Conservation (phyloP, 2,113 vertebrate genomes). For the Osmerus mordax region DNA sequence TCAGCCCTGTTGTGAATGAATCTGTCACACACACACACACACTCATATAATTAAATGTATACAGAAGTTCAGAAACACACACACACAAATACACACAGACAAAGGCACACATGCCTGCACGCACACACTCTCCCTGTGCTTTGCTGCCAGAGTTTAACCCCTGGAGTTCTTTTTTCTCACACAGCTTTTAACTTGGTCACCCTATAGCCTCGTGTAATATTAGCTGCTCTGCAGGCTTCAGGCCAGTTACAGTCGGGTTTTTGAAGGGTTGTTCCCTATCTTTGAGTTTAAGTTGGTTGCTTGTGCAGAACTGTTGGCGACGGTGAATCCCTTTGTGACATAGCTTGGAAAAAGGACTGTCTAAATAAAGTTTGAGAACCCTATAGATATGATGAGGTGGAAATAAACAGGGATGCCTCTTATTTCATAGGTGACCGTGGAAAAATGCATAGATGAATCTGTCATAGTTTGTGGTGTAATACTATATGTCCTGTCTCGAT, state of each 20-base stretch:
- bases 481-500: no score
- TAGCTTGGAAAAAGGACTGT: no score
- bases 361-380: no score
- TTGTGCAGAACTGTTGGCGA: no score
- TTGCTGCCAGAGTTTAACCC: neutral
- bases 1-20: neutral
- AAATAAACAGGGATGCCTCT: no score
- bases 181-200: neutral
- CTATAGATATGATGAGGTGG: no score
- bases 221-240: neutral
- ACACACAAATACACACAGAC: neutral
- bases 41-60: neutral
- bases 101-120: neutral
- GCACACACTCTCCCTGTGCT: neutral
- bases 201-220: neutral
- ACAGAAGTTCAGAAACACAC: neutral
- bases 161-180: neutral
- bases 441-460: no score
- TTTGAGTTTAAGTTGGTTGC: no score
- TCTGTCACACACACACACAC: conserved; percentile 2
- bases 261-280: no score
- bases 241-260: neutral
- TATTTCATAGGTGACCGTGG: no score
- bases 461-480: no score
- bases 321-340: no score